These are phyloP conservation scores for Lamprologus sp. DNA, from an alignment of 2,113 vertebrate species.

Conservation along the genomic window DNA sequence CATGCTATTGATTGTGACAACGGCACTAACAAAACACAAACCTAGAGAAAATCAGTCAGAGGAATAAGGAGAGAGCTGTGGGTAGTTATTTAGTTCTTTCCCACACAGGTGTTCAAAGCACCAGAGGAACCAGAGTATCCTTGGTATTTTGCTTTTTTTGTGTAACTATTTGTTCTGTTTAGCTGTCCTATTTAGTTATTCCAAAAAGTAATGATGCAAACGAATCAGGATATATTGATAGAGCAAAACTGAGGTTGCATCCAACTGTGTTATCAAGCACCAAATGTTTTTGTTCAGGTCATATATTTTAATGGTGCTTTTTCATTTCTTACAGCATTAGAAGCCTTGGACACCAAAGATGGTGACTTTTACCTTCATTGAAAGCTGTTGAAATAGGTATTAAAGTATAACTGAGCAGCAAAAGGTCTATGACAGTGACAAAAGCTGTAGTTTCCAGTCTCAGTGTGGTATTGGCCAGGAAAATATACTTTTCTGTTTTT, in stretches of 20 bases:
- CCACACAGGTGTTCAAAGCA: not conserved
- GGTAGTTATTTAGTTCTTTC: not conserved
- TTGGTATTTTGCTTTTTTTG: not conserved
- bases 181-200: not conserved
- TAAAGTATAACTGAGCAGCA: not conserved
- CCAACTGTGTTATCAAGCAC: not conserved
- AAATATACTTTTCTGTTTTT: not conserved
- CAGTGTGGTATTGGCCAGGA: not conserved
- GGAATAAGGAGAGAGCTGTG: not conserved
- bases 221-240: rapidly evolving
- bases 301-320: not conserved
- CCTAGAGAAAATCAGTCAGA: not conserved
- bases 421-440: not conserved
- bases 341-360: not conserved
- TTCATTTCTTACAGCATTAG: not conserved
- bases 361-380: not conserved
- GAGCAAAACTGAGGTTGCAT: not conserved
- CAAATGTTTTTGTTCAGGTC: not conserved
- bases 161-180: not conserved
- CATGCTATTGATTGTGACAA: not conserved
- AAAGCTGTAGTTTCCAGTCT: not conserved
- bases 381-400: not conserved
- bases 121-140: not conserved
- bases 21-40: not conserved
- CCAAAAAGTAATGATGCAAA: rapidly evolving